Conservation (phyloP, 2,797 vertebrate genomes). For the Petrocephalus schoutedeni region DNA sequence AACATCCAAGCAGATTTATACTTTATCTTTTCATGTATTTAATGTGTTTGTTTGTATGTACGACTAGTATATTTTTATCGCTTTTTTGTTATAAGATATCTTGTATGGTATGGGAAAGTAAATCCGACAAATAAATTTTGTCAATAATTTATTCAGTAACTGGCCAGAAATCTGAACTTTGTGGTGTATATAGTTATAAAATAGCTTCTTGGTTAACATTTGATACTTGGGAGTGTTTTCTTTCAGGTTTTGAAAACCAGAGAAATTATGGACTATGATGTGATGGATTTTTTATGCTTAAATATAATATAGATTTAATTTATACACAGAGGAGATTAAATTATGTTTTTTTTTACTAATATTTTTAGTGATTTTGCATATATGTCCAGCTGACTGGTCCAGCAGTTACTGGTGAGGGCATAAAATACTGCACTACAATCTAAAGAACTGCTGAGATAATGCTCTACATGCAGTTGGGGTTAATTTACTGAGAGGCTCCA, state of each 20-base stretch:
- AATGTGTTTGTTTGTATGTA: not conserved
- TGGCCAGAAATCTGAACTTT: not conserved
- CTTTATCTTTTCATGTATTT: not conserved
- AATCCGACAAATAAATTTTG: not conserved
- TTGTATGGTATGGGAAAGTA: not conserved
- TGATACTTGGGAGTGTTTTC: not conserved
- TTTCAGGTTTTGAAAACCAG: not conserved
- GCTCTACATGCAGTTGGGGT: not conserved
- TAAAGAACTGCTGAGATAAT: conserved; percentile 5
- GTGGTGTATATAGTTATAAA: not conserved
- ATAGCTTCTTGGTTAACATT: not conserved
- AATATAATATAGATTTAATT: not conserved
- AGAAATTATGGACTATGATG: not conserved
- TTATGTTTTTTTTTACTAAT: not conserved
- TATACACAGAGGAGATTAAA: not conserved
- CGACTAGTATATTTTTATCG: not conserved
- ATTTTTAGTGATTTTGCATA: not conserved
- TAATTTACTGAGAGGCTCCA: conserved; percentile 11
- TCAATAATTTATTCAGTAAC: not conserved
- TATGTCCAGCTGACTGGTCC: not conserved
- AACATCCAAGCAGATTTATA: not conserved
- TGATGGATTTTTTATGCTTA: not conserved
- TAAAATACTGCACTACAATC: not conserved
- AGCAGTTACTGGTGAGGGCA: not conserved
- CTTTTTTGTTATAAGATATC: not conserved